Evolutionary conservation across 2,888 invertebrate species (phyloP).

Genomic region (Chymomyza caudatula): DNA sequence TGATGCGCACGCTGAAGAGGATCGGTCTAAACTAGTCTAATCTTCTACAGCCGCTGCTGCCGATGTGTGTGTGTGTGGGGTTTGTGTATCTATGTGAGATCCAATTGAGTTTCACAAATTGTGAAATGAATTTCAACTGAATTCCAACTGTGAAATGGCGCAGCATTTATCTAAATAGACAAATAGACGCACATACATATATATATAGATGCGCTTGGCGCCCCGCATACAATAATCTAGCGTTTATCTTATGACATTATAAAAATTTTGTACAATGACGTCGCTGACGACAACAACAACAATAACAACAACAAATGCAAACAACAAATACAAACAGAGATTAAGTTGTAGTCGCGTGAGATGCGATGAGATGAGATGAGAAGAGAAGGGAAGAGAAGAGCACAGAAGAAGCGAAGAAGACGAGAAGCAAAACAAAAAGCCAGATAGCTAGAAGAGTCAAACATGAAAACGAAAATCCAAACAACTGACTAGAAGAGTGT

Average conservation of each 20-base stretch:
- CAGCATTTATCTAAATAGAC: constrained; percentile 21
- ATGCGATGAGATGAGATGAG: not conserved
- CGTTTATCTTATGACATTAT: constrained; percentile 46
- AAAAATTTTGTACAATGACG: constrained; percentile 39
- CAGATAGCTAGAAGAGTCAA: constrained; percentile 25
- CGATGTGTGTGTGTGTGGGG: constrained; percentile 9
- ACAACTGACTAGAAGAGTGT: too few species aligned
- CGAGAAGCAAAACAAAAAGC: constrained; percentile 62
- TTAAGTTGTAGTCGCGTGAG: not conserved
- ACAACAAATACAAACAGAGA: constrained; percentile 9
- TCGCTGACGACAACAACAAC: not conserved
- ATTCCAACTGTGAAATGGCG: constrained; percentile 38
- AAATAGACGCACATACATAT: not conserved
- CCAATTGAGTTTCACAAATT: constrained; percentile 56
- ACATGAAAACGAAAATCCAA: constrained; percentile 12
- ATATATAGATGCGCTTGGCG: not conserved
- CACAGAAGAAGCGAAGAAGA: constrained; percentile 32
- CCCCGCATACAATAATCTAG: not conserved
- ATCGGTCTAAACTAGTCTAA: constrained; percentile 32
- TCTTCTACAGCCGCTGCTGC: constrained; percentile 14
- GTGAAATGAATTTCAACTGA: constrained; percentile 37
- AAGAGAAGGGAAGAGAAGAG: not conserved
- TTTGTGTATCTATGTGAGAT: constrained; percentile 6
- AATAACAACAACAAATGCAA: constrained; percentile 5
- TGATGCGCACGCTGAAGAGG: constrained; percentile 19